These are phyloP conservation scores for Nephotettix cincticeps DNA, from an alignment of 1,140 invertebrate genomes.

Conservation along the genomic window DNA sequence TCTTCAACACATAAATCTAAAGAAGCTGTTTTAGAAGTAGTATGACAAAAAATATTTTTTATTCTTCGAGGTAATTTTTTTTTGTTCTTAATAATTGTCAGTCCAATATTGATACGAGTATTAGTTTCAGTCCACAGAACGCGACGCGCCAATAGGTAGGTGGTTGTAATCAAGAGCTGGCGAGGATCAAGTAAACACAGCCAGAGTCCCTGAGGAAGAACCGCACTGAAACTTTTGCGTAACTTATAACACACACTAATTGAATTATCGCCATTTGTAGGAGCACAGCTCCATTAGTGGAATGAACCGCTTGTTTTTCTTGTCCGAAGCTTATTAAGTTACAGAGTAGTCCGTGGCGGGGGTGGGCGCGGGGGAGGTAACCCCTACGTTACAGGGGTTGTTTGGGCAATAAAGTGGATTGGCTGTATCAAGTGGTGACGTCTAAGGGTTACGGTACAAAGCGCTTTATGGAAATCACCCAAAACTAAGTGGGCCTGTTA, in stretches of 20 bases:
- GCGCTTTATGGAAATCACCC: conserved; percentile 26
- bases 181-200: too few relatives aligned
- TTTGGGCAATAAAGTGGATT: conserved; percentile 28
- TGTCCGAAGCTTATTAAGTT: conserved; percentile 28
- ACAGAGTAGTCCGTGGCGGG: conserved; percentile 7
- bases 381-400: not conserved
- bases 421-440: conserved; percentile 23
- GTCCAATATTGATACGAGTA: too few relatives aligned
- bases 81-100: too few relatives aligned
- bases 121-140: too few relatives aligned
- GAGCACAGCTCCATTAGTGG: conserved; percentile 20
- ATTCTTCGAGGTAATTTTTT: too few relatives aligned
- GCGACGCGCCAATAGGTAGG: too few relatives aligned
- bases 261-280: conserved; percentile 20
- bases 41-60: too few relatives aligned
- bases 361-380: not conserved
- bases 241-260: conserved; percentile 9
- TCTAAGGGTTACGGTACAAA: conserved; percentile 26
- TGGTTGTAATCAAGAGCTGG: too few relatives aligned
- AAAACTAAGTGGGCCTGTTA: conserved; percentile 15
- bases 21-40: too few relatives aligned
- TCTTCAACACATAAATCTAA: too few relatives aligned
- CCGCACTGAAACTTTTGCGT: not conserved
- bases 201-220: not conserved
- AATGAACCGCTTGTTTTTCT: conserved; percentile 27